Evolutionary conservation across 2,797 vertebrate species (phyloP), one percentile per base, ranked within the genome.

Genomic region (Sciurus carolinensis): DNA sequence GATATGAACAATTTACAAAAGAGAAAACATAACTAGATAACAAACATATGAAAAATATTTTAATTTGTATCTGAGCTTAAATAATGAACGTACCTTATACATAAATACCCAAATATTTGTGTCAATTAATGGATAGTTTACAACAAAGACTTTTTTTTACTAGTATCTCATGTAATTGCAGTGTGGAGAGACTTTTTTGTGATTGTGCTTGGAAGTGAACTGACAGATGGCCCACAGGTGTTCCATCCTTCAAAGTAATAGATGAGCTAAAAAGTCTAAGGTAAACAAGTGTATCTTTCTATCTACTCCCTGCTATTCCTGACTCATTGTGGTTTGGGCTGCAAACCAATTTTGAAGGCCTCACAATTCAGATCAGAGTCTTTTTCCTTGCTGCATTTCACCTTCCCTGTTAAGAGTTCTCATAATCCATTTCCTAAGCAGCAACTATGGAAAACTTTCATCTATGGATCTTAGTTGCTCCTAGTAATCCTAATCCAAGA

Each of bases 1-100:
- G 42, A 82, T 67, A 97, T 69, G 42, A 90, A 76, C 12, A 95
- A 83, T 44, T 94, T 90, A 66, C 28, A 91, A 93, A 97, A 95
- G 57, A 77, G 59, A 92, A 96, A 94, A 79, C 14, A 92, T 72
- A 92, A 73, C 5, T 79, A 20, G 13, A 30, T 83, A 91, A 76
- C 15, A 96, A 84, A 90, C 39, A 67, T 82, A 83, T 3, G 30
- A 92, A 94, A 90, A 66, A 57, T 33, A 73, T 82, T 95, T 95
- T 59, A 92, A 91, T 96, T 83, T 95, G 44, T 79, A 94, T 83
- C 79, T 86, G n/a, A 90, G 10, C 64, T n/a, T 73, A 5, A 95
- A 91, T 7, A 39, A 80, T 85, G 26, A 95, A 36, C 39, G 87
- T 92, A 20, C 17, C 28, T 80, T 54, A 85, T 22, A 95, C 7